phyloP scores from a whole-genome alignment of 2,888 invertebrate species.

The Drosophila cyrtoloma region DNA sequence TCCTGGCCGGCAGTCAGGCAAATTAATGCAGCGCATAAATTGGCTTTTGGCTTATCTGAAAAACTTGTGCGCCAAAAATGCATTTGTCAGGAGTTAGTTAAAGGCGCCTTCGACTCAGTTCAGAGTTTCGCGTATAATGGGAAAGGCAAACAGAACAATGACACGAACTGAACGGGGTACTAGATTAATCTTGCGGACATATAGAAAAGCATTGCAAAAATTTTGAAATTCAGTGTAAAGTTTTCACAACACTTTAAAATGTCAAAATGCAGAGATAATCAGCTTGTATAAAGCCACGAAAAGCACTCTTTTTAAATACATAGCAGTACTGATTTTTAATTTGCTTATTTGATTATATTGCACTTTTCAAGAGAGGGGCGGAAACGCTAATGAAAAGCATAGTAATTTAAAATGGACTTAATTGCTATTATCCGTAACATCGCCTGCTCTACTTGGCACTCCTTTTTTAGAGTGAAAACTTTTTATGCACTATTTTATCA shows the following conservation, averaged over 20 bases:
- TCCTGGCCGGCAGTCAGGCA: slow-evolving; percentile 22
- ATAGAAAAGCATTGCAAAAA: background rate
- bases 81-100: slow-evolving; percentile 51
- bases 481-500: slow-evolving; percentile 54
- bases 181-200: slow-evolving; percentile 12
- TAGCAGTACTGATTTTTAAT: background rate
- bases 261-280: background rate
- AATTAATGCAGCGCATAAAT: slow-evolving; percentile 69
- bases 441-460: too few species aligned
- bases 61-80: slow-evolving; percentile 49
- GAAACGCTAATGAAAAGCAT: background rate
- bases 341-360: background rate
- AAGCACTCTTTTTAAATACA: background rate
- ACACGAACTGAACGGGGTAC: background rate
- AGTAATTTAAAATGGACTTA: slow-evolving; percentile 4
- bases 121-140: slow-evolving; percentile 32
- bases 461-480: slow-evolving; percentile 33
- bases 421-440: slow-evolving; percentile 8
- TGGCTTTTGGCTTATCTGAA: slow-evolving; percentile 47
- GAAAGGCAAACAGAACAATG: slow-evolving; percentile 21
- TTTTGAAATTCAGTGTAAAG: background rate
- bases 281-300: background rate
- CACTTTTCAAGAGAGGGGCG: too few species aligned
- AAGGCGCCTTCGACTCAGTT: background rate
- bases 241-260: background rate